Evolutionary conservation across 1,140 invertebrate species (phyloP).

Genomic region (Magallana angulata): DNA sequence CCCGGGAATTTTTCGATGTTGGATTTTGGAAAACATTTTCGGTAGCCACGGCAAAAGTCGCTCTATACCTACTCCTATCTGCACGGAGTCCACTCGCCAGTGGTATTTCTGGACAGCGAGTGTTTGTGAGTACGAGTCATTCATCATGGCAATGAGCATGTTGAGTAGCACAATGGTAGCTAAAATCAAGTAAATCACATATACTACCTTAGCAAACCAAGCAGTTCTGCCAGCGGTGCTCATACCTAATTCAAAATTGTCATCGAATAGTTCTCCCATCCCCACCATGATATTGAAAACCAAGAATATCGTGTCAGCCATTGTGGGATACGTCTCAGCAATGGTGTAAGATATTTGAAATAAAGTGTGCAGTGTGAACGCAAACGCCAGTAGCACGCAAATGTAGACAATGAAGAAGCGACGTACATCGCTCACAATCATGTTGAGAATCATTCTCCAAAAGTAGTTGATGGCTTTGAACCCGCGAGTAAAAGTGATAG

Average conservation of each 20-base stretch:
- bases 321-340: constrained; percentile 56
- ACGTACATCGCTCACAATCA: constrained; percentile 73
- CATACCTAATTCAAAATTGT: constrained; percentile 59
- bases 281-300: constrained; percentile 74
- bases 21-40: constrained; percentile 50
- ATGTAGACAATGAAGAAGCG: constrained; percentile 74
- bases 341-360: constrained; percentile 64
- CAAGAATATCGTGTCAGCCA: constrained; percentile 66
- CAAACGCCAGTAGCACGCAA: constrained; percentile 74
- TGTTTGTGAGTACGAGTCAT: constrained; percentile 74
- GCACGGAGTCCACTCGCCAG: constrained; percentile 73
- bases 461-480: constrained; percentile 74
- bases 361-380: constrained; percentile 70
- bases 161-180: constrained; percentile 73
- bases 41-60: constrained; percentile 61
- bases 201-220: constrained; percentile 65
- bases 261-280: constrained; percentile 70
- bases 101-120: constrained; percentile 58
- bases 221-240: constrained; percentile 51
- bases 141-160: constrained; percentile 77
- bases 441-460: constrained; percentile 73
- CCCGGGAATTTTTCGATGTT: constrained; percentile 8
- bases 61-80: constrained; percentile 72
- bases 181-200: constrained; percentile 73
- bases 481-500: constrained; percentile 72